Base-by-base conservation (phyloP, 2,797 vertebrate species). In the Salarias fasciatus region DNA sequence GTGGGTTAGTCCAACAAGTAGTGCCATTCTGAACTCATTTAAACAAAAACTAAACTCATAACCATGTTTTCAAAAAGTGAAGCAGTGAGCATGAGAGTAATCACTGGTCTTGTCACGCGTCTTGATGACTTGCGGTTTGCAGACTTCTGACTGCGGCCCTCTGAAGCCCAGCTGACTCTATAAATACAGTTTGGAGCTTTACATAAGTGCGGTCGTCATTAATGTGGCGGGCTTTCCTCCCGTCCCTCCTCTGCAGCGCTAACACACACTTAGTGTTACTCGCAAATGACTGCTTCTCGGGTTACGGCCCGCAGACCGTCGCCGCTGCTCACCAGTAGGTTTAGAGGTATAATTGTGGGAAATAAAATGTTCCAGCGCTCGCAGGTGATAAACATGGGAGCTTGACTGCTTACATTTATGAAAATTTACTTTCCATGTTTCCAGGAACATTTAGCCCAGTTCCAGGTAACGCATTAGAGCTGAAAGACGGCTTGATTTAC, bases 131-230 rank as follows among this genome's bases (percentile, higher is more conserved):
- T 24, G 71, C 48, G 83, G 79, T 65, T 75, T 63, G 59, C 30
- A 64, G 69, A 88, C 66, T 85, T 86, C 63, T 61, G 28, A 69
- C 78, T 53, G 70, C 30, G n/a, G 80, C 67, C 50, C 29, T 60
- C 36, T 67, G 58, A 85, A 82, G 73, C 68, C 66, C 80, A 82
- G 78, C 83, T 83, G 79, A 72, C 68, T 84, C 81, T 84, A 85
- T 83, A 86, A 84, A 88, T 86, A 87, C 72, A 82, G 68, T n/a
- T n/a, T n/a, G n/a, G n/a, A n/a, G n/a, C n/a, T n/a, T n/a, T n/a
- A n/a, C n/a, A n/a, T n/a, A 78, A 88, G 82, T 49, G 79, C 75
- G 82, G 80, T 79, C 68, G 63, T 83, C 84, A 84, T 87, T 84
- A 87, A 85, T 83, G 79, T 87, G 88, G 79, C 68, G 38, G 69